phyloP scores from a whole-genome alignment of 2,888 invertebrate species.

The Seira ritae region DNA sequence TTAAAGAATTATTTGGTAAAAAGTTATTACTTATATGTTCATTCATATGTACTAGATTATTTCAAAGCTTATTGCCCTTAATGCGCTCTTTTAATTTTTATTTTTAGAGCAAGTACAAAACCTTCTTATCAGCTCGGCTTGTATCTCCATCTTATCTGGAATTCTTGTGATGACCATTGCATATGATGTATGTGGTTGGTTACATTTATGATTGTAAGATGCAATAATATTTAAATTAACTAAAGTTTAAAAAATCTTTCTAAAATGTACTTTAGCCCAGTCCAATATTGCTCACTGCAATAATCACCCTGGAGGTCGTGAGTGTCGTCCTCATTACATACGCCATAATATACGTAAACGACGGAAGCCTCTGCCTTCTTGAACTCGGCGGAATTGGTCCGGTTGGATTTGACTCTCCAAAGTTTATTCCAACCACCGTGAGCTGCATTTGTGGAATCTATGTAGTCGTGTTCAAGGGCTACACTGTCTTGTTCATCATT shows the following conservation, averaged over 20 bases:
- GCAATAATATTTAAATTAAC: not conserved
- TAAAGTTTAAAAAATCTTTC: not conserved
- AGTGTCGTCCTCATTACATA: not conserved
- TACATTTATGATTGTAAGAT: not conserved
- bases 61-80: no score
- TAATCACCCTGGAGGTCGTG: not conserved
- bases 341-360: not conserved
- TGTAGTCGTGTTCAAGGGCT: slow-evolving; percentile 6
- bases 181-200: not conserved
- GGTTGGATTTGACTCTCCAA: not conserved
- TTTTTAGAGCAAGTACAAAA: no score
- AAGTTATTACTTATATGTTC: not conserved
- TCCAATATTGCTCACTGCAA: not conserved
- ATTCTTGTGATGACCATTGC: not conserved
- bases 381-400: slow-evolving; percentile 31
- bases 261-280: not conserved
- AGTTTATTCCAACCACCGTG: slow-evolving; percentile 12
- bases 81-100: not conserved
- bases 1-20: not conserved
- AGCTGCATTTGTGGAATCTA: not conserved
- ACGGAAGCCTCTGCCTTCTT: slow-evolving; percentile 19
- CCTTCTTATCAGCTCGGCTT: not conserved
- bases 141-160: not conserved
- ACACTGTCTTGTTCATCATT: slow-evolving; percentile 12
- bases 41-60: no score